Evolutionary conservation across 2,797 vertebrate species (phyloP).

Genomic region (Coilia nasus): DNA sequence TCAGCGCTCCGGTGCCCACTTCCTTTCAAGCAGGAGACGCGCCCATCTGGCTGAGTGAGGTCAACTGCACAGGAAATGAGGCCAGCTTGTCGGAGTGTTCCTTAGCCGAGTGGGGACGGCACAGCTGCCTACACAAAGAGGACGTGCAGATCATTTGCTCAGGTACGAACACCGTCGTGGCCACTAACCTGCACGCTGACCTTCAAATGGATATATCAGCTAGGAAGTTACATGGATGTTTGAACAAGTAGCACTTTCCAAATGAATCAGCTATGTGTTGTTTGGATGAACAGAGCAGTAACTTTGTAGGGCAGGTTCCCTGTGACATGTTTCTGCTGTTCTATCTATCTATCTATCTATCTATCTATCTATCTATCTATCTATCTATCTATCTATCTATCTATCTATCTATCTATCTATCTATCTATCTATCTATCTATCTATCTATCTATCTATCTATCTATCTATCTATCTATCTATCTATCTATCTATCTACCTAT

Average conservation of each 20-base stretch:
- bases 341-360: too few species aligned
- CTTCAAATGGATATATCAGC: too few species aligned
- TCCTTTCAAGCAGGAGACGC: slow-evolving; percentile 43
- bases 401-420: too few species aligned
- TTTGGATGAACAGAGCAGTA: too few species aligned
- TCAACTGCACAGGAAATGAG: slow-evolving; percentile 45
- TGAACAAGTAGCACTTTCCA: not conserved
- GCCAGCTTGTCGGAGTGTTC: slow-evolving; percentile 44
- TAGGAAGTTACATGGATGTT: too few species aligned
- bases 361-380: too few species aligned
- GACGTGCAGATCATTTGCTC: slow-evolving; percentile 48
- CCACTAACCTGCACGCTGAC: not conserved
- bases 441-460: not conserved
- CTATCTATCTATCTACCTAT: not conserved
- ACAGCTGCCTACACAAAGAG: slow-evolving; percentile 43
- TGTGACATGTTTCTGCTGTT: too few species aligned
- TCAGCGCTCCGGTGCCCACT: slow-evolving; percentile 35
- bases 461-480: too few species aligned
- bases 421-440: not conserved
- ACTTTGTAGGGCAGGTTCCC: too few species aligned
- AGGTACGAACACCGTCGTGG: slow-evolving; percentile 19
- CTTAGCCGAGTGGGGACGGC: slow-evolving; percentile 35
- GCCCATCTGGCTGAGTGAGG: slow-evolving; percentile 46
- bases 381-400: too few species aligned
- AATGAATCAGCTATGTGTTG: too few species aligned